phyloP scores from a whole-genome alignment of 2,797 vertebrate species.

The Todus mexicanus region DNA sequence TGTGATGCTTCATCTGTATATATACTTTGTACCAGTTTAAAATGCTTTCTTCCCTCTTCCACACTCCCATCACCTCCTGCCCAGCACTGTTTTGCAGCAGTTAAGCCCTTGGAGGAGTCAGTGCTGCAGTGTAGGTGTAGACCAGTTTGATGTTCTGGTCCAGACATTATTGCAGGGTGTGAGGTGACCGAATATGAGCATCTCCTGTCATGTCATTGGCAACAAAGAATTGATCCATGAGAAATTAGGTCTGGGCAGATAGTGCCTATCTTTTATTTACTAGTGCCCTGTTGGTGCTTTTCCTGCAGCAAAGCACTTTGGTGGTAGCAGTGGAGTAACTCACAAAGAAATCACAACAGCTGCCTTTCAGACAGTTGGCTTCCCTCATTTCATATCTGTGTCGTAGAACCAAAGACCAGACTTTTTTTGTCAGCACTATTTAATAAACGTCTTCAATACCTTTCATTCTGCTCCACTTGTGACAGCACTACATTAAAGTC shows the following conservation, averaged over 20 bases:
- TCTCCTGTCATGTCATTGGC: background rate
- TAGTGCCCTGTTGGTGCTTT: background rate
- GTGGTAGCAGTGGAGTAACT: rapidly evolving
- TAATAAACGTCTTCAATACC: background rate
- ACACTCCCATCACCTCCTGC: background rate
- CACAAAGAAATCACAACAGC: background rate
- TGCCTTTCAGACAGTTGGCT: background rate
- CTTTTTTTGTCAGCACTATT: background rate
- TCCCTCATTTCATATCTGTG: background rate
- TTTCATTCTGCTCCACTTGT: background rate
- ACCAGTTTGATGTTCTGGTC: background rate
- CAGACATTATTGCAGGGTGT: background rate
- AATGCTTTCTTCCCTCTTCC: background rate
- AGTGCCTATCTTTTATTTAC: background rate
- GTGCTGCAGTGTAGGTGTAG: background rate
- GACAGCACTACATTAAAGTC: background rate
- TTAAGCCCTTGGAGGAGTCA: background rate
- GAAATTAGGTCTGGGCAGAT: background rate
- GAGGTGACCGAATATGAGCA: background rate
- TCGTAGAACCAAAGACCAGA: background rate
- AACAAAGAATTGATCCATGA: background rate
- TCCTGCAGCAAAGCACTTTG: background rate
- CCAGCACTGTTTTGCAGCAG: background rate
- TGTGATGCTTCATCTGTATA: background rate
- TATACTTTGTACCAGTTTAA: background rate